phyloP scores from a whole-genome alignment of 1,140 invertebrate species.

The Danaus plexippus region DNA sequence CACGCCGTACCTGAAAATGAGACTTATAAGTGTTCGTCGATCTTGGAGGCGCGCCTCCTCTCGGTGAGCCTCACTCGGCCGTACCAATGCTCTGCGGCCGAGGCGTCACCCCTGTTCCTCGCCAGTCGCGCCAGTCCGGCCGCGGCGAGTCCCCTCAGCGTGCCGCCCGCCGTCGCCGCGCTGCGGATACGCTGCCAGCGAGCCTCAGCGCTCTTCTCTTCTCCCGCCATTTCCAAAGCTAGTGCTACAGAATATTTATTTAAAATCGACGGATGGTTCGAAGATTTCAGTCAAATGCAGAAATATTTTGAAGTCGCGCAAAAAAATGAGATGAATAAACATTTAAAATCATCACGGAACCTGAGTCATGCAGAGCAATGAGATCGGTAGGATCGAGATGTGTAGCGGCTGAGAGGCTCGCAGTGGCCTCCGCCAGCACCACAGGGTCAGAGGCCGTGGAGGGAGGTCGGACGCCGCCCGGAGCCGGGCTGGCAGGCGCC shows the following conservation, averaged over 20 bases:
- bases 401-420: slow-evolving; percentile 39
- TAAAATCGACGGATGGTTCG: background rate
- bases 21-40: background rate
- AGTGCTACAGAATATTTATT: slow-evolving; percentile 26
- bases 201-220: slow-evolving; percentile 27
- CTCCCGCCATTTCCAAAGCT: slow-evolving; percentile 32
- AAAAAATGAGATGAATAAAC: background rate
- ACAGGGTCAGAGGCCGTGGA: slow-evolving; percentile 16
- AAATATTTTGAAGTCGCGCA: too few species aligned
- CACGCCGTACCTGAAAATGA: slow-evolving; percentile 49
- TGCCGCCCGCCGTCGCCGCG: slow-evolving; percentile 33
- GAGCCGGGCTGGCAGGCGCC: slow-evolving; percentile 12
- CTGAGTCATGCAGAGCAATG: slow-evolving; percentile 52
- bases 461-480: slow-evolving; percentile 7
- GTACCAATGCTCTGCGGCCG: slow-evolving; percentile 56
- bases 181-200: slow-evolving; percentile 43
- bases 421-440: slow-evolving; percentile 23
- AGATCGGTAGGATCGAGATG: slow-evolving; percentile 59
- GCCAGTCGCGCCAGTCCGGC: slow-evolving; percentile 37
- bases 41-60: too few species aligned
- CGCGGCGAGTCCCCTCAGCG: slow-evolving; percentile 41
- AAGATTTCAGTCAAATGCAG: slow-evolving; percentile 1
- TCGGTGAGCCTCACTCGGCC: background rate
- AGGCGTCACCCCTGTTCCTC: slow-evolving; percentile 19
- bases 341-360: slow-evolving; percentile 16